Evolutionary conservation across 2,888 invertebrate species (phyloP), one percentile per base, ranked within the genome.

Genomic region (Ommatoiulus sabulosus): DNA sequence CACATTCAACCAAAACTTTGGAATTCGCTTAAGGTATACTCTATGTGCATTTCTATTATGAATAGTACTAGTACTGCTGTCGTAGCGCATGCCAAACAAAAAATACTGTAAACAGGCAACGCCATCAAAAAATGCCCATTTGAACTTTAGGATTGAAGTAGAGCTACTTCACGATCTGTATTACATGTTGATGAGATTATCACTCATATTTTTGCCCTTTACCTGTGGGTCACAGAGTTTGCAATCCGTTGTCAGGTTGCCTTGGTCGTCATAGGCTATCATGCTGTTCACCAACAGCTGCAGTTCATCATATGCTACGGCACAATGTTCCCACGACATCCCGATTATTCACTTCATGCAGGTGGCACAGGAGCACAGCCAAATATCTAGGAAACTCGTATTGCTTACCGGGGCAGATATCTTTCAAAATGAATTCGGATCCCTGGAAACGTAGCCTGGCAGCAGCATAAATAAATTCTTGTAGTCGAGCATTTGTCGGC

Each of bases 371-470:
- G 57, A 87, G 87, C 52, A 57, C 57, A 7, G 87, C 43, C 24
- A 87, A 8, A 57, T 87, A 43, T 0, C 48, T 24, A 10, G 87
- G 87, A 24, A 87, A 44, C 8, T 87, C 57, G 35, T 87, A 87
- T 7, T 52, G 52, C 35, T 44, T 87, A n/a, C 57, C 57, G 1
- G 87, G 87, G 12, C 87, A 87, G 57, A 87, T 87, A 12, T 87
- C 35, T 7, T n/a, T 52, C 17, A 87, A 10, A 1, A 87, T 24
- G 35, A 24, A 44, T 8, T 52, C n/a, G n/a, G n/a, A n/a, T n/a
- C 87, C 35, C 35, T 46, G 35, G 52, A 57, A n/a, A 87, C 87
- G 35, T 87, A 87, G 20, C 44, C n/a, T 24, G 87, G 87, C 63
- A 46, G 20, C 35, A 87, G 15, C 87, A 87, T 87, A 57, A 17